Evolutionary conservation across 2,888 invertebrate genomes (phyloP), one percentile per base, ranked within the genome.

Genomic region (Ormyrus thymus): DNA sequence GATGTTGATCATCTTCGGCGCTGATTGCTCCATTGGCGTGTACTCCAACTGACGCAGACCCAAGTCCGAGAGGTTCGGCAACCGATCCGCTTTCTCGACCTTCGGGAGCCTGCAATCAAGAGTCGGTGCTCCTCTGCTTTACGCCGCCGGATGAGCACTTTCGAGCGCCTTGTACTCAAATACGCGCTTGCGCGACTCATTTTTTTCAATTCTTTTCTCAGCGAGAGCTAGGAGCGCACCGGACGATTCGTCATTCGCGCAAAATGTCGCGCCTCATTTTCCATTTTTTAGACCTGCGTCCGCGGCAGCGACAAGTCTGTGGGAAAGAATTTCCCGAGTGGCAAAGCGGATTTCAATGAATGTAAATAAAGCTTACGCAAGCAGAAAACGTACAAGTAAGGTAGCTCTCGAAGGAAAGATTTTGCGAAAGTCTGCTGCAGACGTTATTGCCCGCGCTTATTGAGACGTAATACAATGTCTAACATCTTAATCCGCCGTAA

Each of bases 1-100:
- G 83, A 97, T 91, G 93, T 98, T 97, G 90, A 97, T 95, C 95
- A 97, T 97, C 91, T 92, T 94, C 79, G 89, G 86, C 78, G 88
- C 85, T 83, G 87, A 86, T 83, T 87, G 81, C 76, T 89, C 89
- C 72, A 89, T 86, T 80, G 88, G 89, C 79, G 88, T 85, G 83
- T 87, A 85, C 83, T 89, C 88, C 83, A 89, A 86, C 83, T 89
- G 87, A 81, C 87, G 88, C 79, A 87, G 83, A 85, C 86, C 87
- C 76, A 88, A 84, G 83, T 89, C 87, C 84, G 87, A 85, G 84
- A 88, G 85, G 84, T 86, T 87, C 81, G 88, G 87, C 80, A 86
- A 83, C 53, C 85, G 88, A 85, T 87, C 87, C 82, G 87, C 84
- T 86, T 87, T 88, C 29, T 84, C 86, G 82, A 85, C 81, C 85